Evolutionary conservation across 2,888 invertebrate species (phyloP).

Genomic region (Girardia tigrina): DNA sequence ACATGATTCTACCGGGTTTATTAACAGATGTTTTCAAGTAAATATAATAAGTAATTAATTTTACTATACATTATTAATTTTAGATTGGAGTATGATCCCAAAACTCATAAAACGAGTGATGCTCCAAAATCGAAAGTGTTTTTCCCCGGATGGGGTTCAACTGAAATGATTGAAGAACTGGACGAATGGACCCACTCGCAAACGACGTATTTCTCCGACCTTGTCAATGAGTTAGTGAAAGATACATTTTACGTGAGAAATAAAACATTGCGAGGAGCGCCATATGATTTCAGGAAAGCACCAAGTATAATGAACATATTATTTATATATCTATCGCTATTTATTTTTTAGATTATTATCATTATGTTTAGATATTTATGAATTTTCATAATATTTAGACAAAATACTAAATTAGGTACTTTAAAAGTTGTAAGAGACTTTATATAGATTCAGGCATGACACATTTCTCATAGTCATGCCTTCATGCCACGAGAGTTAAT

Average conservation of each 20-base stretch:
- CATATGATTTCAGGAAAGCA: slow-evolving; percentile 33
- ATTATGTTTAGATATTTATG: too few relatives aligned
- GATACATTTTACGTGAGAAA: slow-evolving; percentile 29
- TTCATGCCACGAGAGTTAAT: too few relatives aligned
- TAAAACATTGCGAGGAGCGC: slow-evolving; percentile 21
- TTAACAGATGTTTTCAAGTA: background rate
- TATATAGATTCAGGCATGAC: too few relatives aligned
- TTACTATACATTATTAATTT: background rate
- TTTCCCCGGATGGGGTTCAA: slow-evolving; percentile 33
- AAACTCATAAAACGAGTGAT: background rate
- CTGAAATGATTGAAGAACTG: slow-evolving; percentile 31
- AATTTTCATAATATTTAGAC: too few relatives aligned
- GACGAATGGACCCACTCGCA: slow-evolving; percentile 21
- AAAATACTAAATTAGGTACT: too few relatives aligned
- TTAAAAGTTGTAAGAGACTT: too few relatives aligned
- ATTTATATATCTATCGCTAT: too few relatives aligned
- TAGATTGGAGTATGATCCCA: background rate
- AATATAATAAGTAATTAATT: background rate
- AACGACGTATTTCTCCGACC: slow-evolving; percentile 24
- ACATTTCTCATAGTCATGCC: too few relatives aligned
- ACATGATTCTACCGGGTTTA: background rate
- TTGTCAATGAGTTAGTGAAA: slow-evolving; percentile 2
- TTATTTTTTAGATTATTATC: too few relatives aligned
- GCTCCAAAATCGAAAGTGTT: background rate
- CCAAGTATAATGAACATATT: too few relatives aligned